These are phyloP conservation scores for Sebastes goodei DNA, from an alignment of 2,797 vertebrate species.

Conservation along the genomic window DNA sequence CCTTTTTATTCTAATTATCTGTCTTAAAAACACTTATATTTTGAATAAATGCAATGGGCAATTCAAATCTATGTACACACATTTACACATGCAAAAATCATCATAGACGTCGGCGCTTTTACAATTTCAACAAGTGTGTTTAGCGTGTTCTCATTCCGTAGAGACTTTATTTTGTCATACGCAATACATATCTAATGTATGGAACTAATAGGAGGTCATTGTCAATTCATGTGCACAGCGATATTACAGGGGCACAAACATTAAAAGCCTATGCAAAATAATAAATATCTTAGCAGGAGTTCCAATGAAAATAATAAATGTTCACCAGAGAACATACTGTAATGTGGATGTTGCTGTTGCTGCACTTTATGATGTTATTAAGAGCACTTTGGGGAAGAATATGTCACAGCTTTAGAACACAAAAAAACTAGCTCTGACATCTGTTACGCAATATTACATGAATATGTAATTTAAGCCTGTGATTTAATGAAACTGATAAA, in stretches of 20 bases:
- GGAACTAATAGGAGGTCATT: not conserved
- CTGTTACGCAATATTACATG: not conserved
- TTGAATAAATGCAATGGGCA: no score
- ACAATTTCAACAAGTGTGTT: not conserved
- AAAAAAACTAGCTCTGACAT: not conserved
- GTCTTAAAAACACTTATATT: not conserved
- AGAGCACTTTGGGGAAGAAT: no score
- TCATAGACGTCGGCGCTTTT: no score
- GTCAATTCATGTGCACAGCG: not conserved
- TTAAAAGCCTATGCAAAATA: not conserved
- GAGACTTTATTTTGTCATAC: not conserved
- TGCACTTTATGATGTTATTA: not conserved
- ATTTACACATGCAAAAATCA: not conserved
- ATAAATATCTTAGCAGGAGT: not conserved
- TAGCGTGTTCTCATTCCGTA: not conserved
- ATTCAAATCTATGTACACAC: not conserved
- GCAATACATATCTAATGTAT: not conserved
- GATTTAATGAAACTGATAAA: not conserved
- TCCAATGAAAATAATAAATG: not conserved
- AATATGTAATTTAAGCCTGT: not conserved
- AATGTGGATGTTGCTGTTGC: not conserved
- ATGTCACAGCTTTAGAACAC: not conserved
- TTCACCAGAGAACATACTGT: not conserved
- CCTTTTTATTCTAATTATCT: not conserved
- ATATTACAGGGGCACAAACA: not conserved